These are phyloP conservation scores for Conomelus anceps DNA, from an alignment of 2,888 invertebrate species.

Conservation along the genomic window DNA sequence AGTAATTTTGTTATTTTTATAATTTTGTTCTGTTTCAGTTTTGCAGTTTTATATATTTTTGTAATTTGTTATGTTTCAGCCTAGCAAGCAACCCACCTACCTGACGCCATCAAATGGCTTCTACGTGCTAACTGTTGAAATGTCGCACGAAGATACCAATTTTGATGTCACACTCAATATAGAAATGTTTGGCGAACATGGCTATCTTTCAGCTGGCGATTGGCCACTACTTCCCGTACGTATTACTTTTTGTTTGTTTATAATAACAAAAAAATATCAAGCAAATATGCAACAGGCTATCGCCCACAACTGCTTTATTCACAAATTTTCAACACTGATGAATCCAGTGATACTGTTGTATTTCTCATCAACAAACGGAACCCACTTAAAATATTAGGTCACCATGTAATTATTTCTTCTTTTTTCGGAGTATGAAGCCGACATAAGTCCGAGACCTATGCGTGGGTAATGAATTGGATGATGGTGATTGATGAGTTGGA, in stretches of 20 bases:
- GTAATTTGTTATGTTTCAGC: background rate
- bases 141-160: conserved; percentile 41
- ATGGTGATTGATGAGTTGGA: too few species aligned
- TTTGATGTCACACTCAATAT: conserved; percentile 58
- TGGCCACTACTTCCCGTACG: conserved; percentile 78
- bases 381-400: too few species aligned
- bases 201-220: conserved; percentile 81
- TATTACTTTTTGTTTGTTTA: conserved; percentile 27
- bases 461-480: too few species aligned
- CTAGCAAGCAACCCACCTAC: conserved; percentile 45
- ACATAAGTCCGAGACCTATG: too few species aligned
- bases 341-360: too few species aligned
- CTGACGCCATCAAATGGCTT: conserved; percentile 62
- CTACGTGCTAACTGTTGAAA: conserved; percentile 54
- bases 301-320: too few species aligned
- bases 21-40: background rate
- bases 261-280: background rate
- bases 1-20: too few species aligned
- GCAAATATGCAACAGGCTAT: too few species aligned
- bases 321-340: too few species aligned
- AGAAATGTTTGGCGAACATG: conserved; percentile 67
- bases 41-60: background rate
- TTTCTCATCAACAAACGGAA: too few species aligned
- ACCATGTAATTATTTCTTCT: too few species aligned
- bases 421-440: too few species aligned